These are phyloP conservation scores for Sebastes reedi DNA, from an alignment of 2,797 vertebrate species.

Conservation along the genomic window DNA sequence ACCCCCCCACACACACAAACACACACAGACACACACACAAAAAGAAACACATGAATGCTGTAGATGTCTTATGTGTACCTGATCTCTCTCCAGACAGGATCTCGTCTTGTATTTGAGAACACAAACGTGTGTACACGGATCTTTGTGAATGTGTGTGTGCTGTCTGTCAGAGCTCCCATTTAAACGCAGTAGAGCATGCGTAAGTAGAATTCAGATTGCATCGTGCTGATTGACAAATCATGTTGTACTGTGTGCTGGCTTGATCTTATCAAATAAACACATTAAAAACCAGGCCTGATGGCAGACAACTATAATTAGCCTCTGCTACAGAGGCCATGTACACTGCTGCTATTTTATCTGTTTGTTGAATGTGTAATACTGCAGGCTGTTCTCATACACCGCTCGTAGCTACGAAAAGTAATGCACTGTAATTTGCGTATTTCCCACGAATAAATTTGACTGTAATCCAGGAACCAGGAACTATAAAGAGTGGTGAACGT, in stretches of 20 bases:
- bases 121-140: background rate
- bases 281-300: background rate
- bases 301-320: background rate
- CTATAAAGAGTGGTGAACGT: too few species aligned
- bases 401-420: rapidly evolving
- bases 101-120: background rate
- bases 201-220: background rate
- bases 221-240: background rate
- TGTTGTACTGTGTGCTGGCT: background rate
- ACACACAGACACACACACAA: background rate
- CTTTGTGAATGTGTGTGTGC: background rate
- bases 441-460: rapidly evolving
- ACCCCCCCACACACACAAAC: background rate
- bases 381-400: too few species aligned
- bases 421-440: too few species aligned
- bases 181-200: background rate
- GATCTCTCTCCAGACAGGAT: background rate
- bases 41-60: background rate
- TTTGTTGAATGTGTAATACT: background rate
- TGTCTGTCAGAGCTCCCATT: background rate
- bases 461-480: too few species aligned
- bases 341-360: background rate
- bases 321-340: background rate
- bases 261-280: background rate
- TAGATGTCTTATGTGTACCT: background rate